Evolutionary conservation across 1,140 invertebrate species (phyloP).

Genomic region (Apis mellifera): Amel_HAv3.1 CM009935.2:9952501-9953000

Average conservation of each 20-base stretch:
- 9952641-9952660: too few species aligned
- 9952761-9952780: too few species aligned
- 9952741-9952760: too few species aligned
- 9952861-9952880: neutral
- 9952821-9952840: neutral
- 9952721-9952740: too few species aligned
- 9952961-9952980: neutral
- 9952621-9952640: neutral
- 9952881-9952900: constrained; percentile 25
- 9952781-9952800: too few species aligned
- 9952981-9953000: neutral
- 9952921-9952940: too few species aligned
- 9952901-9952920: constrained; percentile 22
- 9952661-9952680: too few species aligned
- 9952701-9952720: too few species aligned
- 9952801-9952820: neutral
- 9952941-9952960: neutral
- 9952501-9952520: neutral
- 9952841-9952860: neutral
- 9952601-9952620: neutral
- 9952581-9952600: neutral
- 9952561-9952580: constrained; percentile 10
- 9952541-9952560: neutral
- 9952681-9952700: too few species aligned
- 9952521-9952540: neutral